These are phyloP conservation scores for Dicyrtoma fusca DNA, from an alignment of 2,888 invertebrate species.

Conservation along the genomic window DNA sequence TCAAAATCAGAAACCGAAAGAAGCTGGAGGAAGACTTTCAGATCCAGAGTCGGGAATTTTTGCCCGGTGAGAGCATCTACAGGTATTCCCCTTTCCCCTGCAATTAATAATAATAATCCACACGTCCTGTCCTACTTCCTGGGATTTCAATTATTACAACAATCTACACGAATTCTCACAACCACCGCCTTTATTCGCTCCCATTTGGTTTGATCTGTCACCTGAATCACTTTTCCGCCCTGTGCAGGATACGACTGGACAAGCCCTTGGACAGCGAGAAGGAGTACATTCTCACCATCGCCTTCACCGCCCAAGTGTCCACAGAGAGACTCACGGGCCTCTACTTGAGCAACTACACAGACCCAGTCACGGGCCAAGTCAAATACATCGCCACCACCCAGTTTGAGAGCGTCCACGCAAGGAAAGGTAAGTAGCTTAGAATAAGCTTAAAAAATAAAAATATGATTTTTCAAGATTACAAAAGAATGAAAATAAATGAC, in stretches of 20 bases:
- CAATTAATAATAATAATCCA: too few relatives aligned
- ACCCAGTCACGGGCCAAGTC: constrained; percentile 31
- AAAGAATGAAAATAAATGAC: too few relatives aligned
- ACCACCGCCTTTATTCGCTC: too few relatives aligned
- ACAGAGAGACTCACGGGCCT: constrained; percentile 47
- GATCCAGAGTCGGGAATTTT: neutral
- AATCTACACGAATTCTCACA: too few relatives aligned
- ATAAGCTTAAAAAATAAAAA: neutral
- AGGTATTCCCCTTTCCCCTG: too few relatives aligned
- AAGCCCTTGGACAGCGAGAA: constrained; percentile 42
- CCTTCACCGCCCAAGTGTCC: constrained; percentile 43
- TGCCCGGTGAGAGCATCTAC: constrained; percentile 38
- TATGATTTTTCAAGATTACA: neutral
- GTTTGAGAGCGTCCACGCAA: constrained; percentile 28
- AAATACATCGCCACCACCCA: constrained; percentile 32
- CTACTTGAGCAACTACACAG: constrained; percentile 48
- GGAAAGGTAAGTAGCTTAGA: constrained; percentile 31
- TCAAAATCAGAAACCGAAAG: neutral
- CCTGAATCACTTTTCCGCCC: too few relatives aligned
- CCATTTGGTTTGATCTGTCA: too few relatives aligned
- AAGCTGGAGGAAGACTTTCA: neutral
- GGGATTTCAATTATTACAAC: too few relatives aligned
- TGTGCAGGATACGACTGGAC: too few relatives aligned
- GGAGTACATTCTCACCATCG: constrained; percentile 46
- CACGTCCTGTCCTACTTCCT: too few relatives aligned